phyloP scores from a whole-genome alignment of 1,140 invertebrate genomes.

The Acromyrmex charruanus region DNA sequence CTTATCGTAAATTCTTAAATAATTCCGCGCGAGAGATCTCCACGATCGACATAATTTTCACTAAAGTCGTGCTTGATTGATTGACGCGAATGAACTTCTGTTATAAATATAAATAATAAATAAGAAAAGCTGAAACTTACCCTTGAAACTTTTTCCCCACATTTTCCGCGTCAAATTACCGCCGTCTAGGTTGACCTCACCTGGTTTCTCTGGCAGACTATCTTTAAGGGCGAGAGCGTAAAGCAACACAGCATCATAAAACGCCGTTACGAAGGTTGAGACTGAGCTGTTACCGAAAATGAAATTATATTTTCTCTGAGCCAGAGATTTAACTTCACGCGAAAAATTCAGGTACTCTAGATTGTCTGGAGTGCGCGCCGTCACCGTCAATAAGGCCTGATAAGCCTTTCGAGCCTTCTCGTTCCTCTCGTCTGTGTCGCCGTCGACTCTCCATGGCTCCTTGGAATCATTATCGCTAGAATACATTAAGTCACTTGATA shows the following conservation, averaged over 20 bases:
- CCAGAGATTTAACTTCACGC: conserved; percentile 92
- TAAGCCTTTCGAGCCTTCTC: conserved; percentile 95
- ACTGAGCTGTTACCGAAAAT: conserved; percentile 91
- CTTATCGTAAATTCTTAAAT: background rate
- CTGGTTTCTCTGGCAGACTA: conserved; percentile 90
- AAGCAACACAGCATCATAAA: conserved; percentile 97
- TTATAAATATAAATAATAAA: background rate
- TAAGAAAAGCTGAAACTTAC: conserved; percentile 82
- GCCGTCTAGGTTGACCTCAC: conserved; percentile 87
- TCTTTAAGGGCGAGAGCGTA: conserved; percentile 97
- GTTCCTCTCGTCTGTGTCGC: conserved; percentile 93
- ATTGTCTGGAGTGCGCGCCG: conserved; percentile 93
- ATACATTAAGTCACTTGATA: conserved; percentile 41
- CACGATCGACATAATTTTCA: conserved; percentile 6
- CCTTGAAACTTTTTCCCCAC: conserved; percentile 96
- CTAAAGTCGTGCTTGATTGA: background rate
- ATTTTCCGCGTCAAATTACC: conserved; percentile 92
- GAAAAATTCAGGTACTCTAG: conserved; percentile 93
- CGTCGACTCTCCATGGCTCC: conserved; percentile 94
- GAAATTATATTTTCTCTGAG: conserved; percentile 93
- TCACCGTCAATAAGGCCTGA: conserved; percentile 96
- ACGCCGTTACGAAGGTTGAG: conserved; percentile 96
- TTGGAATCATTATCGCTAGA: conserved; percentile 84
- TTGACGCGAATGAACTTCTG: background rate
- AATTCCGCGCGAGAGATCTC: background rate